Base-by-base conservation (phyloP, 1,140 invertebrate species). In the Calliopsis andreniformis region DNA sequence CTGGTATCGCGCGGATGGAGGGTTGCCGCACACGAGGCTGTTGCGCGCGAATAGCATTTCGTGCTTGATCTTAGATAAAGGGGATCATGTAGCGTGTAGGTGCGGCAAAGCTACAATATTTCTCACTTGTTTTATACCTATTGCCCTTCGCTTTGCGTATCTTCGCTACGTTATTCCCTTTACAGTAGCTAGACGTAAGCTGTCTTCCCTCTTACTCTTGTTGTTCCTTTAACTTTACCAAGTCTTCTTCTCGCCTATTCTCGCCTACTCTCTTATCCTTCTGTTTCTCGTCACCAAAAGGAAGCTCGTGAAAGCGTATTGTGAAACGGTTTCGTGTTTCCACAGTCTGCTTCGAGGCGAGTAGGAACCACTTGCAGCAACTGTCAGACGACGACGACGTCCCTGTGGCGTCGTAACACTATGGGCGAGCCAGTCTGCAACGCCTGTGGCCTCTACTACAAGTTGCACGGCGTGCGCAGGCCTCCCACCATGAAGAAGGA, bases 401-500 rank as follows among this genome's bases (percentile, higher is more conserved):
- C 97, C 3, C 92, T 98, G 30, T 98, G 97, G 97, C 92, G 97
- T 66, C 93, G 97, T 80, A 97, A 98, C 90, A 95, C 96, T 86
- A 94, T 95, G 85, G 97, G 97, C 23, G 97, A 98, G 89, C 96
- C 97, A 4, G 97, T 98, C 4, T 98, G 97, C 91, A 98, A 98
- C 91, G 97, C 97, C 14, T 98, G 97, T 87, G 97, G 97, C 25
- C 94, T 98, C 8, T 98, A 98, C 91, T 98, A 93, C 92, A 98
- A 98, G 92, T 92, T 98, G 76, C 98, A 99, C 90, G 95, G 94
- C 72, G 95, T 99, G 72, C 95, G 95, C 84, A 92, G 97, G 56
- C 98, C 98, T 0, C 84, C 96, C 51, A 94, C 97, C 10, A 99
- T 99, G 98, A 98, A 98, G 91, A 99, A 99, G 91, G 98, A 99